phyloP scores from a whole-genome alignment of 2,888 invertebrate species.

The Aphodius sticticus region DNA sequence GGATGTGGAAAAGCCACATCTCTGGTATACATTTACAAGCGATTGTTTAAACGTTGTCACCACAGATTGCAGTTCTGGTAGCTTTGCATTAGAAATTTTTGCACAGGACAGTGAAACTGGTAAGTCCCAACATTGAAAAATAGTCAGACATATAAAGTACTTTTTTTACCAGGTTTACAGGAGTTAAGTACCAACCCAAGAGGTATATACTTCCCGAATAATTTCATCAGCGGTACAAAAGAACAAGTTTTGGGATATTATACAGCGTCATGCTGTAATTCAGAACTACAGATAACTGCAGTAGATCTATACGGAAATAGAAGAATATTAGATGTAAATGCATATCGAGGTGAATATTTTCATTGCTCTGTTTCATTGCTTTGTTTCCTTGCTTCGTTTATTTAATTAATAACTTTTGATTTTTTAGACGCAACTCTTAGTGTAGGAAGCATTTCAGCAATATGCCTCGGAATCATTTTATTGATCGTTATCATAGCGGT shows the following conservation, averaged over 20 bases:
- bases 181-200: conserved; percentile 66
- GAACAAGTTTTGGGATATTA: conserved; percentile 73
- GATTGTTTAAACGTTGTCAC: conserved; percentile 55
- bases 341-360: conserved; percentile 51
- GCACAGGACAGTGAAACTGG: conserved; percentile 74
- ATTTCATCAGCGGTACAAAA: conserved; percentile 72
- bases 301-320: conserved; percentile 75
- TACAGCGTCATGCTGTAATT: conserved; percentile 76
- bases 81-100: conserved; percentile 75
- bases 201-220: conserved; percentile 68
- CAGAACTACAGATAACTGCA: conserved; percentile 72
- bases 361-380: background rate
- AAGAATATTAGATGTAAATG: conserved; percentile 69
- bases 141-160: background rate
- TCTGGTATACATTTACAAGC: conserved; percentile 59
- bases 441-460: conserved; percentile 70
- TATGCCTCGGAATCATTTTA: conserved; percentile 72
- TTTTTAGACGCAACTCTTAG: conserved; percentile 52
- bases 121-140: conserved; percentile 44
- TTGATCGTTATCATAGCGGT: conserved; percentile 69
- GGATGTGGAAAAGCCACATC: conserved; percentile 49
- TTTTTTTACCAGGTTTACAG: conserved; percentile 62
- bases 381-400: conserved; percentile 11
- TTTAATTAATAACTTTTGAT: too few relatives aligned
- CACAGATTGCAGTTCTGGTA: conserved; percentile 68